A percentile compares a stretch with the other conserved stretches of the same genome.
These are phyloP conservation scores for Caiman crocodilus DNA, from an alignment of 2,797 vertebrate genomes.

Conservation along the genomic window DNA sequence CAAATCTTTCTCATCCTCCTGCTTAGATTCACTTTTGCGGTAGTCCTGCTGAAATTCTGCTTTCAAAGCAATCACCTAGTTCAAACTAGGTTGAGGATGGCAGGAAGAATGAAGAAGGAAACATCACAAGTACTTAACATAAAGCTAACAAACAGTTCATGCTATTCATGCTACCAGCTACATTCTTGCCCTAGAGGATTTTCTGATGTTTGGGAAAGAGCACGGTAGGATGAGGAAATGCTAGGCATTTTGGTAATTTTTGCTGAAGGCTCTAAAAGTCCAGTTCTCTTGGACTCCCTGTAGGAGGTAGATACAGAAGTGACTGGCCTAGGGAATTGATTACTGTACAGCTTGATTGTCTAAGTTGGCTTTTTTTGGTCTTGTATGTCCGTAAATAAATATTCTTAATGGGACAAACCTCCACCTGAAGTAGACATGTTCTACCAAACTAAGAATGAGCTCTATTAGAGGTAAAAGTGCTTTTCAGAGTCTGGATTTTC, in stretches of 20 bases:
- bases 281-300: background rate
- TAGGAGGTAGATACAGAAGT: background rate
- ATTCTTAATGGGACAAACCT: background rate
- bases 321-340: background rate
- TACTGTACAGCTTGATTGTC: background rate
- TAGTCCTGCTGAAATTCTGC: constrained; percentile 50
- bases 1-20: constrained; percentile 63
- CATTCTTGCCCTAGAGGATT: background rate
- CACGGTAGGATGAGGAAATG: background rate
- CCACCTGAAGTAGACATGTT: background rate
- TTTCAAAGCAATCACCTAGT: constrained; percentile 60
- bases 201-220: background rate
- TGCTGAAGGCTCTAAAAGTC: background rate
- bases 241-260: background rate
- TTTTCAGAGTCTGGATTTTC: background rate
- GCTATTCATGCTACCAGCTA: background rate
- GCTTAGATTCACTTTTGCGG: constrained; percentile 47
- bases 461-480: background rate
- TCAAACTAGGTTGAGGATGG: background rate
- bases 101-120: constrained; percentile 21
- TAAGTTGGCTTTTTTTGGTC: background rate
- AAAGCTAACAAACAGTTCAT: background rate
- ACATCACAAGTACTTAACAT: background rate
- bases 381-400: background rate
- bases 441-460: background rate